A percentile compares a stretch with the other conserved stretches of the same genome.
Evolutionary conservation across 1,140 invertebrate genomes (phyloP).

Genomic region (Procambarus virginalis): DNA sequence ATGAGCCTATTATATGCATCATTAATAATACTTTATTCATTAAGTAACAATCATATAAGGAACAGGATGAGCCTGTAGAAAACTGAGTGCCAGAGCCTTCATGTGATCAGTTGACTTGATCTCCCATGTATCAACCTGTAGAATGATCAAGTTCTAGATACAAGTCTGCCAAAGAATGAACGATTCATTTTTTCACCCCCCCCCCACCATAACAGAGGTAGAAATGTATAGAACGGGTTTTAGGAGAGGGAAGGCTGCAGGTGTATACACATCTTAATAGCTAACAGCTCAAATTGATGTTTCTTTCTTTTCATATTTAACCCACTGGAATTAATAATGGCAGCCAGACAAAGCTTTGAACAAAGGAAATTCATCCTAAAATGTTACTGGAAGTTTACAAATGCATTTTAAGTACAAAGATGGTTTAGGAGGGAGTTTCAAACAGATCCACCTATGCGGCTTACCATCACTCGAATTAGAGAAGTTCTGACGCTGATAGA

Average conservation of each 20-base stretch:
- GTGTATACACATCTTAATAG: constrained; percentile 4
- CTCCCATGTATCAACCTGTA: too few species aligned
- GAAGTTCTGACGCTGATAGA: background rate
- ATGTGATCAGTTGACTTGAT: too few species aligned
- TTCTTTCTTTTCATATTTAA: background rate
- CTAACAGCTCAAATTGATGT: background rate
- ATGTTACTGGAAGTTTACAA: background rate
- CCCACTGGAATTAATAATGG: background rate
- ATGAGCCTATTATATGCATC: too few species aligned
- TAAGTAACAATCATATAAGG: too few species aligned
- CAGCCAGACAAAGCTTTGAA: background rate
- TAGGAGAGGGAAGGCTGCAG: background rate
- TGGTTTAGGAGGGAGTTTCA: background rate
- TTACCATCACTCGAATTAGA: constrained; percentile 9
- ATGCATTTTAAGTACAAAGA: background rate
- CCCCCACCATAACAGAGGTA: too few species aligned
- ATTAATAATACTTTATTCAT: too few species aligned
- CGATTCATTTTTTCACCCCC: too few species aligned
- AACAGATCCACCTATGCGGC: background rate
- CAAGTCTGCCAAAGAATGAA: too few species aligned
- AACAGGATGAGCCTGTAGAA: too few species aligned
- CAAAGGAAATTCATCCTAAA: background rate
- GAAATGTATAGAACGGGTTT: too few species aligned
- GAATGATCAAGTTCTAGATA: too few species aligned
- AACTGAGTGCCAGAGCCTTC: too few species aligned